Conservation (phyloP, 2,113 vertebrate species). For the Bufo bufo region DNA sequence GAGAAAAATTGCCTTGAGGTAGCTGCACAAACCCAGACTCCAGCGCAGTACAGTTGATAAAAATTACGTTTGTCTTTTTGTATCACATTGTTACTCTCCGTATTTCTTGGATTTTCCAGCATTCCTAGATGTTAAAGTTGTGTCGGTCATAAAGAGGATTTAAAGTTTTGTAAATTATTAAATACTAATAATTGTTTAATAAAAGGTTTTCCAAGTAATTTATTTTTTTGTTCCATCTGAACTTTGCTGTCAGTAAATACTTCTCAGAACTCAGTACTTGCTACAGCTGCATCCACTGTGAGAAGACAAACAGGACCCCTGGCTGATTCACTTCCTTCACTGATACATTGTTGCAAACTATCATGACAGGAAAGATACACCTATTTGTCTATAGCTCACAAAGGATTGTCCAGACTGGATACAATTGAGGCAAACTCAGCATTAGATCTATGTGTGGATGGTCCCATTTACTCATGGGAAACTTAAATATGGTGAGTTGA, state of each 20-base stretch:
- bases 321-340: too few species aligned
- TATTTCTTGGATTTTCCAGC: background rate
- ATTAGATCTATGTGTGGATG: background rate
- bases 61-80: background rate
- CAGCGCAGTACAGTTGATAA: background rate
- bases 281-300: too few species aligned
- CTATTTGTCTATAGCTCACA: background rate
- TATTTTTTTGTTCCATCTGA: too few species aligned
- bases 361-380: background rate
- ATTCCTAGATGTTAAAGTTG: background rate
- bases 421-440: background rate
- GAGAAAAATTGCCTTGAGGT: background rate
- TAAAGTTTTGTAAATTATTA: background rate
- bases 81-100: background rate
- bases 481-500: too few species aligned
- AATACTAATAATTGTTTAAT: background rate
- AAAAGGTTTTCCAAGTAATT: background rate
- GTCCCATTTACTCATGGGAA: background rate
- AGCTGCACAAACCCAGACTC: background rate
- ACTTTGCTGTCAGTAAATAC: too few species aligned
- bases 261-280: too few species aligned
- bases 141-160: background rate
- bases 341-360: too few species aligned
- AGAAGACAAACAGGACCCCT: too few species aligned
- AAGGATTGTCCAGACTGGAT: too few species aligned